Evolutionary conservation across 2,888 invertebrate genomes (phyloP).

Genomic region (Caenorhabditis macrosperma): DNA sequence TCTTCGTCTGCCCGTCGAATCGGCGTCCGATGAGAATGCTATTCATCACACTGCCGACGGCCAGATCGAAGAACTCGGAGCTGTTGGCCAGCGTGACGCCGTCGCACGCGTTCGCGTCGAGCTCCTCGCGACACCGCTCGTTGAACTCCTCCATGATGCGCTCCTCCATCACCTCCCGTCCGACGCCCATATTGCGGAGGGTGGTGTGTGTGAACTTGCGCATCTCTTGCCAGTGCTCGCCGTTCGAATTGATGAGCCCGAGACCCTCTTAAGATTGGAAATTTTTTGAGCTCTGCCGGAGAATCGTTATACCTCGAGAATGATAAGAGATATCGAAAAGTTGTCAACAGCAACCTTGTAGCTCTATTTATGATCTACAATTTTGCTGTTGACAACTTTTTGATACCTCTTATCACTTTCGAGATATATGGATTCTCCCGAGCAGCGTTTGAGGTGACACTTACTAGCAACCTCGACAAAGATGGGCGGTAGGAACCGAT

Average conservation of each 20-base stretch:
- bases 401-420: too few relatives aligned
- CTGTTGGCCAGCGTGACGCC: not conserved
- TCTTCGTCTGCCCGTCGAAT: too few relatives aligned
- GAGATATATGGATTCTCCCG: too few relatives aligned
- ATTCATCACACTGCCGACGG: constrained; percentile 44
- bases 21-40: constrained; percentile 24
- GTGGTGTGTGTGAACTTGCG: constrained; percentile 15
- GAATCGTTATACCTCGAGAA: too few relatives aligned
- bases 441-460: not conserved
- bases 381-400: too few relatives aligned
- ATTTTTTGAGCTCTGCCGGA: too few relatives aligned
- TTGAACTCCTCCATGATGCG: constrained; percentile 23
- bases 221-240: constrained; percentile 28
- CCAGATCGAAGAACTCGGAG: constrained; percentile 26
- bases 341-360: too few relatives aligned
- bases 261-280: constrained; percentile 1
- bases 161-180: constrained; percentile 3
- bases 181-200: constrained; percentile 18
- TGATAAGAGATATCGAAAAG: too few relatives aligned
- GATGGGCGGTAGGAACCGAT: constrained; percentile 20
- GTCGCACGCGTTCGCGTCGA: not conserved
- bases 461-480: not conserved
- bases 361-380: too few relatives aligned
- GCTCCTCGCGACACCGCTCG: constrained; percentile 15
- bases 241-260: constrained; percentile 5